Percentiles rank a stretch among this genome's conserved stretches.
These are phyloP conservation scores for Stenchaetothrips biformis DNA, from an alignment of 2,888 invertebrate genomes.

Conservation along the genomic window DNA sequence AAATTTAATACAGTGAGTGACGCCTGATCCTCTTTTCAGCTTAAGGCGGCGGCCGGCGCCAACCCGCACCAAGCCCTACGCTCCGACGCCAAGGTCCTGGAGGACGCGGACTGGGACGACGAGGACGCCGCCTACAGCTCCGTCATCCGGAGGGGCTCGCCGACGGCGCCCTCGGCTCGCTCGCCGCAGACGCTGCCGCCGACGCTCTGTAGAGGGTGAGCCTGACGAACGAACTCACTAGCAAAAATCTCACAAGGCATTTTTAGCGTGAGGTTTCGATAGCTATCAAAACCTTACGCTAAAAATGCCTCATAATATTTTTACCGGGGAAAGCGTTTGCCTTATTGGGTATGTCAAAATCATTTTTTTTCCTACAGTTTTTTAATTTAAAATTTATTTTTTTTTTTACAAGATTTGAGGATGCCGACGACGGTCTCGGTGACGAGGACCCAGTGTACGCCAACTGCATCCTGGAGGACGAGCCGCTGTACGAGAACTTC, in stretches of 20 bases:
- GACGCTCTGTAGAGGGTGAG: background rate
- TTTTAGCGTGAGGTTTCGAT: too few relatives aligned
- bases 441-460: slow-evolving; percentile 22
- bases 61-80: background rate
- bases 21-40: too few relatives aligned
- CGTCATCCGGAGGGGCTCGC: background rate
- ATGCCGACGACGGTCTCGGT: slow-evolving; percentile 10
- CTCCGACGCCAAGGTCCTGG: background rate
- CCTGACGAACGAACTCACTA: too few relatives aligned
- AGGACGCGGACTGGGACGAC: background rate
- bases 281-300: too few relatives aligned
- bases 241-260: too few relatives aligned
- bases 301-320: too few relatives aligned
- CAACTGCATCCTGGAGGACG: slow-evolving; percentile 17
- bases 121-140: slow-evolving; percentile 5
- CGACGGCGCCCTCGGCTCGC: background rate
- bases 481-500: slow-evolving; percentile 18
- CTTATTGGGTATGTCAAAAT: too few relatives aligned
- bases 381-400: too few relatives aligned
- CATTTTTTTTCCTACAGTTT: too few relatives aligned
- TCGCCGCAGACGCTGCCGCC: background rate
- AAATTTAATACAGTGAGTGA: too few relatives aligned
- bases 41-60: background rate
- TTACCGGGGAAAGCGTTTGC: too few relatives aligned
- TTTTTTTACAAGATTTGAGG: background rate